These are phyloP conservation scores for Spea bombifrons DNA, from an alignment of 2,113 vertebrate species.

Conservation along the genomic window DNA sequence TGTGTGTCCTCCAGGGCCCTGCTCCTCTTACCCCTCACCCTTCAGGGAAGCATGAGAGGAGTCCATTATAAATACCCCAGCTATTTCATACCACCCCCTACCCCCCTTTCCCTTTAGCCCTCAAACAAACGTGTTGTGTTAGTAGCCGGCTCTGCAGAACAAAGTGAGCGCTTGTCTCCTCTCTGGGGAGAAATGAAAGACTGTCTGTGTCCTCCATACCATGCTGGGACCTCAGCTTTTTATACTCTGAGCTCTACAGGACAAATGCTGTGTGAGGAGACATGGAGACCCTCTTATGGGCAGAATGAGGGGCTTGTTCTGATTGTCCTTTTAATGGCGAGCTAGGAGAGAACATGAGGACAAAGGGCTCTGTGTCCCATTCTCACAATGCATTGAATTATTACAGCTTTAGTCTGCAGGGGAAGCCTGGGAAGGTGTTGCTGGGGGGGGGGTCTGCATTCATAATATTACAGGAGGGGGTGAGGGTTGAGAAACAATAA, in stretches of 20 bases:
- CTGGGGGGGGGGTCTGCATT: not conserved
- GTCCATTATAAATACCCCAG: slow-evolving; percentile 48
- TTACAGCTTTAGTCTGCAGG: slow-evolving; percentile 68
- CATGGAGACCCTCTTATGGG: slow-evolving; percentile 94
- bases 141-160: slow-evolving; percentile 75
- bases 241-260: slow-evolving; percentile 84
- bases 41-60: slow-evolving; percentile 23
- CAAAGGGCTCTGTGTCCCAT: slow-evolving; percentile 85
- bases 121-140: slow-evolving; percentile 61
- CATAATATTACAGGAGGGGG: slow-evolving; percentile 48
- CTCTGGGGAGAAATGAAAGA: slow-evolving; percentile 81
- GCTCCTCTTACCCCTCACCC: not conserved
- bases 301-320: slow-evolving; percentile 93
- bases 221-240: slow-evolving; percentile 76
- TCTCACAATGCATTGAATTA: slow-evolving; percentile 76
- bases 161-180: slow-evolving; percentile 85
- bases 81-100: slow-evolving; percentile 53
- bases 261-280: slow-evolving; percentile 91
- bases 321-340: slow-evolving; percentile 79
- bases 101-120: slow-evolving; percentile 22
- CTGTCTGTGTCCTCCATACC: slow-evolving; percentile 76
- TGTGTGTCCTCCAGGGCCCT: not conserved
- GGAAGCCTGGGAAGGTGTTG: slow-evolving; percentile 50
- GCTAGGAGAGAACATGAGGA: slow-evolving; percentile 65
- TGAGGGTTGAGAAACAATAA: slow-evolving; percentile 56